Conservation (phyloP, 2,797 vertebrate species). For the Spinus pinus region DNA sequence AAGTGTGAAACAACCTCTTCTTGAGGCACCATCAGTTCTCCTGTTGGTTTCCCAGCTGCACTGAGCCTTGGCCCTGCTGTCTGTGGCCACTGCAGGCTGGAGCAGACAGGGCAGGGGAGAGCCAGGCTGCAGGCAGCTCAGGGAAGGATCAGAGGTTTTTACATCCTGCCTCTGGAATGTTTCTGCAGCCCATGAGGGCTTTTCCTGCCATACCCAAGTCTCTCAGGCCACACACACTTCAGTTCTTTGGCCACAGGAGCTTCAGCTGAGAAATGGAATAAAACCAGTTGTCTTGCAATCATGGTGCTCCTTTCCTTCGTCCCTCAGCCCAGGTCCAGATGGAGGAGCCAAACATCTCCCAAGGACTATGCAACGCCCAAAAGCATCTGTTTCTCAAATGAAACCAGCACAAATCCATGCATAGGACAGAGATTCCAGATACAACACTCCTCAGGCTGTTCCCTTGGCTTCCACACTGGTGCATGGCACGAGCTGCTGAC, state of each 20-base stretch:
- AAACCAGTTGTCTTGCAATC: neutral
- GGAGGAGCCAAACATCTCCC: neutral
- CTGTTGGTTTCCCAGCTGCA: neutral
- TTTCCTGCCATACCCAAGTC: rapidly evolving
- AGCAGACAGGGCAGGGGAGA: neutral
- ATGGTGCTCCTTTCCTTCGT: neutral
- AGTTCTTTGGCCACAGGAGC: neutral
- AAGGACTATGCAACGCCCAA: rapidly evolving
- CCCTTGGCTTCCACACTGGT: neutral
- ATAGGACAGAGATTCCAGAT: neutral
- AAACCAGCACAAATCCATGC: neutral
- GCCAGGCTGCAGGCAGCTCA: rapidly evolving
- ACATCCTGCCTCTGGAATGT: neutral
- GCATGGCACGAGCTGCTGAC: neutral
- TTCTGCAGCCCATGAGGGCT: neutral
- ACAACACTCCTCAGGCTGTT: neutral
- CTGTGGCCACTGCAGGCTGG: rapidly evolving
- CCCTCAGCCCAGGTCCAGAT: neutral
- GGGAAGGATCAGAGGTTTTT: neutral
- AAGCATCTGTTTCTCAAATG: neutral
- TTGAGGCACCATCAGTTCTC: neutral
- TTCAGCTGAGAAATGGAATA: neutral
- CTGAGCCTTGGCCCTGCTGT: neutral
- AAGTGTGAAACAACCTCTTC: neutral
- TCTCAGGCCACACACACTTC: neutral